Evolutionary conservation across 2,113 vertebrate species (phyloP).

Genomic region (Lophius piscatorius): DNA sequence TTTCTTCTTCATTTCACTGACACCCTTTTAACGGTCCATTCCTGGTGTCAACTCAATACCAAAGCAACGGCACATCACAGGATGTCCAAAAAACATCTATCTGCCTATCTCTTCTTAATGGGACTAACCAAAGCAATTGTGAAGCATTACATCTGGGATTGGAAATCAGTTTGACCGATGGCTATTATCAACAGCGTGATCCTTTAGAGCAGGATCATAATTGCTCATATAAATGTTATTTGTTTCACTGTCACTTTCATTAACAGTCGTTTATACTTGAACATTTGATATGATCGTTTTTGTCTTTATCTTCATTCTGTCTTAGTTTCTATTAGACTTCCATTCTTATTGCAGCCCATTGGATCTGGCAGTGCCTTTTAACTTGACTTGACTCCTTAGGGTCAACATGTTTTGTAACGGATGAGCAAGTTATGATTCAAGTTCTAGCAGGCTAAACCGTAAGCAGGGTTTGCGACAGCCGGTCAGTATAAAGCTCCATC

Average conservation of each 20-base stretch:
- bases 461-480: conserved; percentile 49
- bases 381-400: neutral
- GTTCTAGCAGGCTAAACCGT: conserved; percentile 37
- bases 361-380: neutral
- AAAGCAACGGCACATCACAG: too few relatives aligned
- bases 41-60: too few relatives aligned
- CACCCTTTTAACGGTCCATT: too few relatives aligned
- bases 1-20: too few relatives aligned
- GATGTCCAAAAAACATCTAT: too few relatives aligned
- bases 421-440: conserved; percentile 33
- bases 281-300: neutral
- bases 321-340: neutral
- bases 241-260: too few relatives aligned
- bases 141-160: conserved; percentile 23
- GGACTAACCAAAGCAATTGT: conserved; percentile 2
- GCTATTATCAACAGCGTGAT: conserved; percentile 21
- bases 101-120: conserved; percentile 6
- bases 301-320: neutral
- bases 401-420: conserved; percentile 10
- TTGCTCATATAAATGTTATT: too few relatives aligned
- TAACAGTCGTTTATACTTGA: too few relatives aligned
- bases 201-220: neutral
- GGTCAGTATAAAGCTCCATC: conserved; percentile 47
- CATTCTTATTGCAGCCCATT: conserved; percentile 2
- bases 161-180: conserved; percentile 9